Evolutionary conservation across 2,113 vertebrate genomes (phyloP), one percentile per base, ranked within the genome.

Genomic region (Tachuris rubrigastra): DNA sequence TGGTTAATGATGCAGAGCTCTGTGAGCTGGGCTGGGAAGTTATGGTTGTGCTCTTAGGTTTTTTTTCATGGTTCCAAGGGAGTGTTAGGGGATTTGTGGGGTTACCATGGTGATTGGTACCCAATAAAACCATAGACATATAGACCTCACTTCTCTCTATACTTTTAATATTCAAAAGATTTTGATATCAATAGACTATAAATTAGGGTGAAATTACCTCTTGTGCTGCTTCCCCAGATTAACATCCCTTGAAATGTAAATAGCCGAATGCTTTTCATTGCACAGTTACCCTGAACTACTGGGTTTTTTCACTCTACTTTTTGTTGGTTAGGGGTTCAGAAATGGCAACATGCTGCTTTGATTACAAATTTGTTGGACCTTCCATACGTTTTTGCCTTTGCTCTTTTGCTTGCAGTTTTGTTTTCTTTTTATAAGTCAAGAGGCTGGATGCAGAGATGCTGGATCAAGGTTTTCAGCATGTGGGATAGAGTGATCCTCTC

Each of bases 1-100:
- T 78, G 90, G 46, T 85, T 97, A 97, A 96, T 90, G 93, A 96
- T 89, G 89, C 91, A 62, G 59, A 66, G 53, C 65, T 77, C 44
- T 59, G 27, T 10, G 63, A 93, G 56, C 75, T 24, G 10, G 49
- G 52, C 81, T 72, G 85, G 49, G 65, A 80, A 91, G 62, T 2
- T 1, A 63, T 41, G 73, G 74, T 37, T 67, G 23, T 53, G 49
- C 24, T 65, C 23, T 46, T 63, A 25, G 20, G 20, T 5, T 74
- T 80, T 93, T 87, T 65, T 73, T 14, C 68, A 87, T 52, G 47
- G 52, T 86, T 94, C 63, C 41, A 81, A 76, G n/a, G 37, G 42
- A 66, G 47, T 4, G 47, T 60, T 37, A 87, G 49, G 67, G 46
- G 42, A 83, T 83, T 85, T 78, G 35, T 42, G 56, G 55, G 39